Evolutionary conservation across 1,140 invertebrate species (phyloP), one percentile per base, ranked within the genome.

Genomic region (Monomorium pharaonis): DNA sequence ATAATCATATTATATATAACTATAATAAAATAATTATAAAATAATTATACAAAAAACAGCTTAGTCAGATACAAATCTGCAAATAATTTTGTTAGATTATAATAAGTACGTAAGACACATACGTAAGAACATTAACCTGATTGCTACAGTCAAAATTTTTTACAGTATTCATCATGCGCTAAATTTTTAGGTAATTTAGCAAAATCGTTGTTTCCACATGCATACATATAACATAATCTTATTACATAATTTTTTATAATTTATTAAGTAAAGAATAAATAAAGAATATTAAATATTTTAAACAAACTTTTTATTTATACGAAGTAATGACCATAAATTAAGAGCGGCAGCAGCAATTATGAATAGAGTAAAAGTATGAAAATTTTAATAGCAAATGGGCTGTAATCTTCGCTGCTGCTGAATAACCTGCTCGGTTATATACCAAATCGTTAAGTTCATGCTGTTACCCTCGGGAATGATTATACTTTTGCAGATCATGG

Each of bases 331-430:
- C 3, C 47, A 16, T 24, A 5, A 18, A 49, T 16, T 47, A 49
- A 49, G 3, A 63, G n/a, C n/a, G 1, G 18, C 4, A 37, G 33
- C 6, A n/a, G 12, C n/a, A 49, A 1, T 49, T 42, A n/a, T 33
- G 4, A 21, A 51, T n/a, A n/a, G n/a, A n/a, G 7, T 21, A 18
- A 51, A n/a, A 49, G 3, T 18, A 33, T 63, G 12, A 58, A n/a
- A 67, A 65, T 78, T 65, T 78, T 51, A 51, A 78, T 78, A 63
- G 63, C 7, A 30, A 62, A 30, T 37, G n/a, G 14, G 16, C 51
- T 27, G n/a, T 78, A 49, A 51, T 51, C 33, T n/a, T 67, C 62
- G 14, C 4, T 7, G 30, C n/a, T 65, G 30, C 37, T 78, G 44
- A 78, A 44, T 65, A 21, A 16, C 60, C 18, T 9, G 24, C 27